phyloP scores from a whole-genome alignment of 2,113 vertebrate species.

The Ophthalmolycus amberensis region DNA sequence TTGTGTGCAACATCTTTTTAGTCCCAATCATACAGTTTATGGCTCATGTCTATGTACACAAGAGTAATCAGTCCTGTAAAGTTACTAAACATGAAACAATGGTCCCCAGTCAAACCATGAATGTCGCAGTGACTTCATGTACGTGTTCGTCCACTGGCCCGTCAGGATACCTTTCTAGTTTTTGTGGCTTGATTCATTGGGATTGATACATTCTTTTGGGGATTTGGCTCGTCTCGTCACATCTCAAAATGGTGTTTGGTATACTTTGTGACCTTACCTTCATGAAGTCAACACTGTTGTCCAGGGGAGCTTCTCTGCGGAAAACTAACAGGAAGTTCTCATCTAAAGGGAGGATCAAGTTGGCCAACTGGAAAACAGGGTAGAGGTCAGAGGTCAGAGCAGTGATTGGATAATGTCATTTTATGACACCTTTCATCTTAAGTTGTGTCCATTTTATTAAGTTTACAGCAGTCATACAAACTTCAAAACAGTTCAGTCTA shows the following conservation, averaged over 20 bases:
- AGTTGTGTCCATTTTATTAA: neutral
- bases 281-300: conserved; percentile 98
- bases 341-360: conserved; percentile 91
- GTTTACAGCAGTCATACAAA: neutral
- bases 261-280: conserved; percentile 79
- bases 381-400: conserved; percentile 8
- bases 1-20: too few relatives aligned
- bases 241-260: neutral
- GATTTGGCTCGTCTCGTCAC: neutral
- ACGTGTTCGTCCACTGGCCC: neutral
- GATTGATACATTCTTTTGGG: neutral
- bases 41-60: neutral
- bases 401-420: neutral
- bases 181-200: neutral
- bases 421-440: neutral
- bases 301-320: conserved; percentile 90
- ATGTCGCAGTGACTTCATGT: neutral
- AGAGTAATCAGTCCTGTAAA: neutral
- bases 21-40: neutral
- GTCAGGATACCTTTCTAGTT: neutral
- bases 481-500: neutral
- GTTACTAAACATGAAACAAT: neutral
- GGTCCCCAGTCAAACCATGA: neutral
- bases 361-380: conserved; percentile 86
- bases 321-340: conserved; percentile 97